phyloP scores from a whole-genome alignment of 2,888 invertebrate species.

The Drosophila helvetica region DNA sequence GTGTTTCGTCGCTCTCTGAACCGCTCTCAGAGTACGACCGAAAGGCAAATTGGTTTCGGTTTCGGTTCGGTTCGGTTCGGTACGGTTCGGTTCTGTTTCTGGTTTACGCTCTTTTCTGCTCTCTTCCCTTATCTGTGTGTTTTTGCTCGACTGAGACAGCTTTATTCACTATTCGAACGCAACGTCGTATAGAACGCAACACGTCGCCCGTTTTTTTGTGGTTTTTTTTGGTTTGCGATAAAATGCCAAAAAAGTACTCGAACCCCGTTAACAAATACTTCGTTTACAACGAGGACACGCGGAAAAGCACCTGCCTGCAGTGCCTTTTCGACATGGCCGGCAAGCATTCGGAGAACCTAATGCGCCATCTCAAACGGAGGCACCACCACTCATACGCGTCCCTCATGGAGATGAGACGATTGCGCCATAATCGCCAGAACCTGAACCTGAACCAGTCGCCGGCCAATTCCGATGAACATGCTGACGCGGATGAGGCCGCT shows the following conservation, averaged over 20 bases:
- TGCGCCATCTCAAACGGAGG: slow-evolving; percentile 65
- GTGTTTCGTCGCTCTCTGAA: slow-evolving; percentile 20
- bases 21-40: slow-evolving; percentile 38
- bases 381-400: slow-evolving; percentile 47
- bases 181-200: slow-evolving; percentile 16
- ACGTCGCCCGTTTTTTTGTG: neutral
- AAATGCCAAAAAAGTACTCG: slow-evolving; percentile 50
- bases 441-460: neutral
- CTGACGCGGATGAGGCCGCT: no score
- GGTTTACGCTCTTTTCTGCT: slow-evolving; percentile 53
- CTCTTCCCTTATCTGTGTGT: neutral
- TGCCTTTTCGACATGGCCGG: slow-evolving; percentile 63
- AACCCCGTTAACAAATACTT: slow-evolving; percentile 63
- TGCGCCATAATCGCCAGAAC: slow-evolving; percentile 19
- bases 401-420: slow-evolving; percentile 46
- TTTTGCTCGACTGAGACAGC: slow-evolving; percentile 21
- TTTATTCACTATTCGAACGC: slow-evolving; percentile 49
- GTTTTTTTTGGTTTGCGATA: neutral
- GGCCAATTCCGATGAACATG: no score
- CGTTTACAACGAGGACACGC: slow-evolving; percentile 59
- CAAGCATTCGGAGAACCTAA: slow-evolving; percentile 63
- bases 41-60: slow-evolving; percentile 46
- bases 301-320: slow-evolving; percentile 59
- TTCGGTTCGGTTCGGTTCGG: slow-evolving; percentile 58
- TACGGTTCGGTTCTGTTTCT: slow-evolving; percentile 56